A percentile compares a stretch with the other conserved stretches of the same genome.
phyloP scores from a whole-genome alignment of 2,113 vertebrate species.

The Hyla sarda region DNA sequence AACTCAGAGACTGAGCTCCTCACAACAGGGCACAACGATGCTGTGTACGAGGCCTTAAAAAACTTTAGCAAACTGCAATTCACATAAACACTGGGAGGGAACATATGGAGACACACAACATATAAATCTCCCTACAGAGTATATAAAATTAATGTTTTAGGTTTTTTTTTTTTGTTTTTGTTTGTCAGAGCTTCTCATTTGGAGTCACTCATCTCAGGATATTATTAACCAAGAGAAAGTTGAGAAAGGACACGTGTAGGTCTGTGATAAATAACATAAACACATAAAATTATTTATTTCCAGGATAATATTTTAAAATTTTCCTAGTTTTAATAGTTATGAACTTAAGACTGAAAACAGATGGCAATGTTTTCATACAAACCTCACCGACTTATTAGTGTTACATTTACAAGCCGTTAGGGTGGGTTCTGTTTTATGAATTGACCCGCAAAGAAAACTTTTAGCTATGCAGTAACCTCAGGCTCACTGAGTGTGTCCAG shows the following conservation, averaged over 20 bases:
- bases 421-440: conserved; percentile 25
- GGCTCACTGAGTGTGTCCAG: not conserved
- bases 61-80: too few species aligned
- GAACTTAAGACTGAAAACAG: conserved; percentile 4
- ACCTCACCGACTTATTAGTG: not conserved
- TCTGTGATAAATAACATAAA: not conserved
- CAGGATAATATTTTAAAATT: not conserved
- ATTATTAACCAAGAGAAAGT: too few species aligned
- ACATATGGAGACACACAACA: too few species aligned
- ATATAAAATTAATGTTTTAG: too few species aligned
- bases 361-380: conserved; percentile 14
- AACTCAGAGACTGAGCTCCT: too few species aligned
- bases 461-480: conserved; percentile 18
- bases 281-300: not conserved
- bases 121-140: too few species aligned
- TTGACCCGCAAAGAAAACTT: conserved; percentile 8
- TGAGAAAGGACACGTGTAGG: not conserved
- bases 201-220: too few species aligned
- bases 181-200: too few species aligned
- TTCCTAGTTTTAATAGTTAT: not conserved
- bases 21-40: too few species aligned
- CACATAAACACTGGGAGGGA: too few species aligned
- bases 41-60: too few species aligned
- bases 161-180: too few species aligned
- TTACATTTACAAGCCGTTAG: not conserved